These are phyloP conservation scores for Heterohyrax brucei DNA, from an alignment of 2,797 vertebrate species.

Conservation along the genomic window DNA sequence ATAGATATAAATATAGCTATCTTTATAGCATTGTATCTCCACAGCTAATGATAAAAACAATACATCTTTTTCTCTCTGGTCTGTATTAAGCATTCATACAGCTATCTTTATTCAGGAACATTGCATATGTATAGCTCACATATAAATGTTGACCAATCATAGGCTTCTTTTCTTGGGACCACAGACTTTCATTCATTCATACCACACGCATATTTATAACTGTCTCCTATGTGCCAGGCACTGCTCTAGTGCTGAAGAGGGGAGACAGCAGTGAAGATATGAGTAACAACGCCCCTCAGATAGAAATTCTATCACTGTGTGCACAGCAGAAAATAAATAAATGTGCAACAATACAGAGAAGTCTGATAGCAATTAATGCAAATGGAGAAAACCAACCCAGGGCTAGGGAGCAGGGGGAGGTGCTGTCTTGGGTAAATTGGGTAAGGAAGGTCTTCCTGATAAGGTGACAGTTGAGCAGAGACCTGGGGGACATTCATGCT, in stretches of 20 bases:
- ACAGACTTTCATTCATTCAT: slow-evolving; percentile 29
- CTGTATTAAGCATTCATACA: slow-evolving; percentile 48
- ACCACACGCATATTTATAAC: neutral
- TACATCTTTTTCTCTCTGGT: slow-evolving; percentile 59
- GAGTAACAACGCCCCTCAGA: neutral
- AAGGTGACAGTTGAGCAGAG: neutral
- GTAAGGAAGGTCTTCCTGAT: neutral
- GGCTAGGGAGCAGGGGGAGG: rapidly evolving
- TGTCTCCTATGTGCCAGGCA: slow-evolving; percentile 77
- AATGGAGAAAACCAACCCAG: neutral
- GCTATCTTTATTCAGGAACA: slow-evolving; percentile 70
- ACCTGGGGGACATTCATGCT: neutral
- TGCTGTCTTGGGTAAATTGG: neutral
- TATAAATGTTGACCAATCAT: neutral
- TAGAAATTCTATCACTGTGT: neutral
- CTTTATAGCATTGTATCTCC: slow-evolving; percentile 77
- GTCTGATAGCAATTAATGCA: neutral
- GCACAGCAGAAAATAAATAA: neutral
- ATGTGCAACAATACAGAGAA: neutral
- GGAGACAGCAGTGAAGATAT: neutral
- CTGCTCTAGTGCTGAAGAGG: neutral
- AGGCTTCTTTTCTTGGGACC: slow-evolving; percentile 5
- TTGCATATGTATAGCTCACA: slow-evolving; percentile 42
- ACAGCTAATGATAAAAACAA: slow-evolving; percentile 75
- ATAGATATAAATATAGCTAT: slow-evolving; percentile 78